phyloP scores from a whole-genome alignment of 2,888 invertebrate species.

The Bombylius discolor region DNA sequence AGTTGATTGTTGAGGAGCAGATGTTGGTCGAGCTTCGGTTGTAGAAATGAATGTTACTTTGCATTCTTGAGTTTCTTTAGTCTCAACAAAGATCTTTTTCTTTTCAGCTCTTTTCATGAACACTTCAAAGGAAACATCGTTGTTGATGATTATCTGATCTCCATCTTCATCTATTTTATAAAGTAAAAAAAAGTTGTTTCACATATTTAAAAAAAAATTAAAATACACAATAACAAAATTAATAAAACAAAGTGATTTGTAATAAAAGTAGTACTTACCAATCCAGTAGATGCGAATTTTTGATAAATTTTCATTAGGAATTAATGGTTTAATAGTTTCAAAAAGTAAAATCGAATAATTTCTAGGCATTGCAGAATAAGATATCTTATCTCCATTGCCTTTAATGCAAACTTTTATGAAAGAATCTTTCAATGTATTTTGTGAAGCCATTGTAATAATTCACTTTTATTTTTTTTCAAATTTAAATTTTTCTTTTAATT shows the following conservation, averaged over 20 bases:
- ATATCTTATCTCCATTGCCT: neutral
- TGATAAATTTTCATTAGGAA: slow-evolving; percentile 38
- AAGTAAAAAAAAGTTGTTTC: neutral
- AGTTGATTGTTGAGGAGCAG: too few relatives aligned
- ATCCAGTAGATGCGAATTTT: slow-evolving; percentile 29
- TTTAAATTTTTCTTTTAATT: neutral
- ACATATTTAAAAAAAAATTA: too few relatives aligned
- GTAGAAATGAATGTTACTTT: neutral
- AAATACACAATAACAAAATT: too few relatives aligned
- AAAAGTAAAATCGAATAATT: neutral
- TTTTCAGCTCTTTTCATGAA: slow-evolving; percentile 19
- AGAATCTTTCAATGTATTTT: neutral
- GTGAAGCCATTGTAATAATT: neutral
- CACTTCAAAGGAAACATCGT: slow-evolving; percentile 25
- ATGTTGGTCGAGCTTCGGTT: neutral
- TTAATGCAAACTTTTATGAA: neutral
- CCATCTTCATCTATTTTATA: slow-evolving; percentile 20
- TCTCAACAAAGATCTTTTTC: slow-evolving; percentile 11
- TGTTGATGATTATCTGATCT: slow-evolving; percentile 29
- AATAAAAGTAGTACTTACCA: neutral
- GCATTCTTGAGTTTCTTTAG: neutral
- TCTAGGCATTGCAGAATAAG: neutral
- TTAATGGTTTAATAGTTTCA: neutral
- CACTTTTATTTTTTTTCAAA: neutral
- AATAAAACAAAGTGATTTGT: too few relatives aligned